Evolutionary conservation across 2,888 invertebrate genomes (phyloP), one percentile per base, ranked within the genome.

Genomic region (Sabellastarte sp.): DNA sequence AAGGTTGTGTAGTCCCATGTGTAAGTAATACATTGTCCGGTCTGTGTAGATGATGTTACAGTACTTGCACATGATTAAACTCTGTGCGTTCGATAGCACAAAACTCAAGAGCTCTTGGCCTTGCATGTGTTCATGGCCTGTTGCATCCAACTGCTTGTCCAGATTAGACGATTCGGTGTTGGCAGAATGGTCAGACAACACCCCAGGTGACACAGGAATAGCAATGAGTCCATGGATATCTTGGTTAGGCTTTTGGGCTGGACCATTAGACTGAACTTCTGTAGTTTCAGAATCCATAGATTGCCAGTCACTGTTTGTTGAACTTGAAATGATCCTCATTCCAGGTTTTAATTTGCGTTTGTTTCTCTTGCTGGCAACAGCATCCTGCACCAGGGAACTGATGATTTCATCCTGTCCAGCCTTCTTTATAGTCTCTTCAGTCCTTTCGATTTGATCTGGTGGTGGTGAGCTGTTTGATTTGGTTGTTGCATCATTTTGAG

Each of bases 1-100:
- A 82, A 95, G 94, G 75, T 95, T 95, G 86, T 98, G 97, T 84
- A 97, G 93, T 73, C 96, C 96, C 87, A 96, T 96, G 87, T 98
- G 97, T 72, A 98, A 88, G 86, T 96, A 94, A 86, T 95, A 96
- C 63, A 97, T 88, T 0, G 96, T 97, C 80, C 93, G 93, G 85
- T 98, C 96, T 50, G 94, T 93, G 86, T 95, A 98, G 57, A 92
- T 90, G 78, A 98, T 95, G 75, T 93, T 91, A 86, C 97, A 98
- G 85, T 92, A 93, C 30, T 90, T 87, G 85, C 96, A 96, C 68
- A 75, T 70, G 32, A 72, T 68, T 26, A 74, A 61, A 50, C 59
- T 41, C 24, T 69, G 58, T 24, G 53, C 58, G 33, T 73, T 61
- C 30, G 61, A 50, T 52, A 61, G 31, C 10, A 70, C 66, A 51